Evolutionary conservation across 2,797 vertebrate genomes (phyloP).

Genomic region (Dicrostonyx torquatus): DNA sequence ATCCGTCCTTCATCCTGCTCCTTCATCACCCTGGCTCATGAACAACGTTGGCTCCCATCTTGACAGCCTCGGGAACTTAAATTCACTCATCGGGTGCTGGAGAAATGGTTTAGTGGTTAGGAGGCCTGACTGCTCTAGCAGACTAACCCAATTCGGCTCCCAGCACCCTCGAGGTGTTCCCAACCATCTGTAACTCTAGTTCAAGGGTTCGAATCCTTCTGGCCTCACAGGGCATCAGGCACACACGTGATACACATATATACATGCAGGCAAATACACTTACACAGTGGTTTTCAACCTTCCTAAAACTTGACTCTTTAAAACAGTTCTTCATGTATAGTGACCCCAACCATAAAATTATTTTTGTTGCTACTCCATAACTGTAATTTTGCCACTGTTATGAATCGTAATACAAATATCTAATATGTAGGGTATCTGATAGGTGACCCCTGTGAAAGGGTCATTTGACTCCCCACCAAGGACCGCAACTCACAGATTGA

Average conservation of each 20-base stretch:
- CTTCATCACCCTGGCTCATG: background rate
- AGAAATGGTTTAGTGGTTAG: background rate
- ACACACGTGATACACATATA: background rate
- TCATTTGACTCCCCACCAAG: background rate
- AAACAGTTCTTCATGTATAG: too few species aligned
- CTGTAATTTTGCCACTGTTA: background rate
- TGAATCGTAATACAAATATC: background rate
- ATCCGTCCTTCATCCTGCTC: background rate
- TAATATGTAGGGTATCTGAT: background rate
- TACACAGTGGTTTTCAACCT: background rate
- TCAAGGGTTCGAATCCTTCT: background rate
- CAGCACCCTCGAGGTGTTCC: background rate
- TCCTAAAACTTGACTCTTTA: background rate
- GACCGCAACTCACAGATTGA: background rate
- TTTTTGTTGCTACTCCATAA: background rate
- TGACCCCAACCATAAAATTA: background rate
- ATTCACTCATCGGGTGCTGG: background rate
- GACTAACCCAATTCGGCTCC: background rate
- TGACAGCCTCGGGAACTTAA: background rate
- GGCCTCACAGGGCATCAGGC: background rate
- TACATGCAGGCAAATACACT: background rate
- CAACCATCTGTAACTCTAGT: background rate
- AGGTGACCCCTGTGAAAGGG: background rate
- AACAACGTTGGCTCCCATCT: background rate
- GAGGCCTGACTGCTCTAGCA: background rate